A percentile compares a stretch with the other conserved stretches of the same genome.
phyloP scores from a whole-genome alignment of 2,888 invertebrate species.

The Timema podura region DNA sequence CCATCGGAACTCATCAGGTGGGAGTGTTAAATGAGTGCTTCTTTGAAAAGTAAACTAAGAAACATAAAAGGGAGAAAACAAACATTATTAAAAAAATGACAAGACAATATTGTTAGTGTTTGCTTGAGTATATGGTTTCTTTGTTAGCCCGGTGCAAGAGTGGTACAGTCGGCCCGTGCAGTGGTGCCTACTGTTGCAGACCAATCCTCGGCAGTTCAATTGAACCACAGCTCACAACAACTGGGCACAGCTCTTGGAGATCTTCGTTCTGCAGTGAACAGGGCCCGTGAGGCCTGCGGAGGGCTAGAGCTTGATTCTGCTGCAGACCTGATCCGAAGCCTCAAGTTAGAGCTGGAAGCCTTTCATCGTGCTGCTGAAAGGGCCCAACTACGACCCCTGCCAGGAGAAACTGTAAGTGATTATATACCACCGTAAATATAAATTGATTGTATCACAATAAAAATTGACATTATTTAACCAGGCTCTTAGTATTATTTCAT shows the following conservation, averaged over 20 bases:
- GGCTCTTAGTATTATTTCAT: too few species aligned
- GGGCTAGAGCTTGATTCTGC: slow-evolving; percentile 79
- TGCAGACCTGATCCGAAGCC: slow-evolving; percentile 70
- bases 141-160: slow-evolving; percentile 64
- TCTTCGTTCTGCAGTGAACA: slow-evolving; percentile 53
- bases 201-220: slow-evolving; percentile 68
- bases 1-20: too few species aligned
- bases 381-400: slow-evolving; percentile 71
- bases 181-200: slow-evolving; percentile 80
- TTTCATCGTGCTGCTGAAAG: slow-evolving; percentile 70
- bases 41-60: too few species aligned
- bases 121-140: too few species aligned
- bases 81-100: too few species aligned
- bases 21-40: too few species aligned
- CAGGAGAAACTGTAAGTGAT: slow-evolving; percentile 68
- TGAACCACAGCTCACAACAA: slow-evolving; percentile 66
- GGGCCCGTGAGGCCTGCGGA: slow-evolving; percentile 72
- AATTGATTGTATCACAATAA: not conserved
- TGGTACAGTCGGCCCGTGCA: slow-evolving; percentile 72
- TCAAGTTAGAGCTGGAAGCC: slow-evolving; percentile 79
- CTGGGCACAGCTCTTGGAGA: slow-evolving; percentile 63
- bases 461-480: too few species aligned
- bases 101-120: too few species aligned
- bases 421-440: not conserved
- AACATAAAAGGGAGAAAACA: too few species aligned